phyloP scores from a whole-genome alignment of 2,113 vertebrate species.

The Cottus gobio region DNA sequence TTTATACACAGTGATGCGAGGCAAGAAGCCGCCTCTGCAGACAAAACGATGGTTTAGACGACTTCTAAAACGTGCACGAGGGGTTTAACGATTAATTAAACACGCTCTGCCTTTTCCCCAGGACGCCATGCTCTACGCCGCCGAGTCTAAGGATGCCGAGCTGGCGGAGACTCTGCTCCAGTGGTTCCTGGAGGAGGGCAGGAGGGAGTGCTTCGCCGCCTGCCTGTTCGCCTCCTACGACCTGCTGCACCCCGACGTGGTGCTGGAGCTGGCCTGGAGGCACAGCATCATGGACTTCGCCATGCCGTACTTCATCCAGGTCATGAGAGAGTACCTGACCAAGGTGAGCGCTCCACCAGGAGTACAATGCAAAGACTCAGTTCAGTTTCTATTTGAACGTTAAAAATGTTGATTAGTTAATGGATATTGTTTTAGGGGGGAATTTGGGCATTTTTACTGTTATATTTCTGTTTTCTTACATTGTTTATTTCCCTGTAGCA shows the following conservation, averaged over 20 bases:
- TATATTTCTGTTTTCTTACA: constrained; percentile 5
- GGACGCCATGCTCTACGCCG: constrained; percentile 92
- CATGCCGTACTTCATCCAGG: constrained; percentile 94
- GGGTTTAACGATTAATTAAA: neutral
- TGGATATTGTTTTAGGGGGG: neutral
- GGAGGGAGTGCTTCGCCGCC: constrained; percentile 89
- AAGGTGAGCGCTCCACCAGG: constrained; percentile 83
- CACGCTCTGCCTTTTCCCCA: constrained; percentile 55
- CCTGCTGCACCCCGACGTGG: constrained; percentile 90
- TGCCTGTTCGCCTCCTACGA: constrained; percentile 91
- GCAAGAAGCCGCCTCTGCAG: neutral
- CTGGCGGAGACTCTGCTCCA: constrained; percentile 89
- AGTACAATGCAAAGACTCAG: neutral
- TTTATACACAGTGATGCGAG: neutral
- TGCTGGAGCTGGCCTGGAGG: constrained; percentile 92
- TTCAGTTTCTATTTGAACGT: neutral
- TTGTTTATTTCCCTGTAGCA: constrained; percentile 21
- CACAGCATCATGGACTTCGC: constrained; percentile 90
- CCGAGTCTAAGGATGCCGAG: constrained; percentile 89
- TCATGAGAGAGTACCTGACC: constrained; percentile 91
- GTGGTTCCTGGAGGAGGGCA: constrained; percentile 92
- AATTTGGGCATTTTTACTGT: neutral
- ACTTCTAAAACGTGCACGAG: neutral
- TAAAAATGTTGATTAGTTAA: neutral
- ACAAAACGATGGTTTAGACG: neutral